Evolutionary conservation across 1,140 invertebrate genomes (phyloP), one percentile per base, ranked within the genome.

Genomic region (Polypedilum pembai): DNA sequence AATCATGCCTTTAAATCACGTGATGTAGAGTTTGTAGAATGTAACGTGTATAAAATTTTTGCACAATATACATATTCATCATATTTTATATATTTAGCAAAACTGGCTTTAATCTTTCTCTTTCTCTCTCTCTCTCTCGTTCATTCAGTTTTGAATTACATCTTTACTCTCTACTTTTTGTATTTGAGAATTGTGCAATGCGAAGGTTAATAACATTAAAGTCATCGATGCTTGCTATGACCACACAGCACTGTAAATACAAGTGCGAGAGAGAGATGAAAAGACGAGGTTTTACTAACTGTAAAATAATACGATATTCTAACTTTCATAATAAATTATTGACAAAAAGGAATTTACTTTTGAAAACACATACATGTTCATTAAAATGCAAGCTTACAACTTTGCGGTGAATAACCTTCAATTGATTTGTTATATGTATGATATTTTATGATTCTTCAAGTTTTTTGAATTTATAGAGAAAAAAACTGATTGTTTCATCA

Each of bases 1-100:
- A 74, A 74, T 73, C 69, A 73, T 33, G 20, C 8, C 65, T 24
- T 33, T 66, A 41, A 40, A 17, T 73, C 33, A 73, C 21, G n/a
- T 21, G n/a, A 40, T 5, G 24, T 3, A 33, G 5, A 33, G 5
- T 33, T 33, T 33, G 24, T 33, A 3, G 24, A 33, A 33, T 33
- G 24, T 33, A 33, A 33, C 24, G 45, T 56, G n/a, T 56, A 15
- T n/a, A 56, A 15, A 56, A 56, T 56, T 15, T 56, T 56, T 56
- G 45, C 45, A 56, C 45, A 56, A 56, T 56, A 56, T 56, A 56
- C 45, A 56, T 56, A 56, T 56, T 56, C 41, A 45, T 45, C 8
- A 45, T 56, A 56, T 56, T 33, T 33, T 33, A 33, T 33, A 33
- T 33, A 33, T 33, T 33, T 33, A 15, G 10, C 45, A n/a, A 56